These are phyloP conservation scores for Macrophya alboannulata DNA, from an alignment of 2,888 invertebrate genomes.

Conservation along the genomic window DNA sequence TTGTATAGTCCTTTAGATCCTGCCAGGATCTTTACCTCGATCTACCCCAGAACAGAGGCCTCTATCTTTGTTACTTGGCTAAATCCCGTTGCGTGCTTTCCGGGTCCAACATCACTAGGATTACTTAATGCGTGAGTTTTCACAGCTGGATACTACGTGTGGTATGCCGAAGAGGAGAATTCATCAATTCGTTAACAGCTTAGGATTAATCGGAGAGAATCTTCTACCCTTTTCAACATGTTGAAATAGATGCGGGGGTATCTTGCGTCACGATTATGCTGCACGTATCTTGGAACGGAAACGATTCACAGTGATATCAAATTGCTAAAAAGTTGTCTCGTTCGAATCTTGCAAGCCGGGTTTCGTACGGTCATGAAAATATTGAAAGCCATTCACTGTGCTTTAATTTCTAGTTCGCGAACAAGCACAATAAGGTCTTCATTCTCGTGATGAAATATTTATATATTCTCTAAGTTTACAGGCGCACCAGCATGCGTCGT, in stretches of 20 bases:
- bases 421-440: background rate
- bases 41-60: constrained; percentile 33
- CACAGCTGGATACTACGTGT: background rate
- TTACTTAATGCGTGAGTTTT: constrained; percentile 17
- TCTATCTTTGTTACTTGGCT: constrained; percentile 35
- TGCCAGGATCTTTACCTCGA: constrained; percentile 29
- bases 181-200: constrained; percentile 1
- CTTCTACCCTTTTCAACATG: too few relatives aligned
- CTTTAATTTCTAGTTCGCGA: background rate
- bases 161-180: background rate
- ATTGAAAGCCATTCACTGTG: background rate
- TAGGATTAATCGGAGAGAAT: background rate
- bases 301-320: background rate
- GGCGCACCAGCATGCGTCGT: background rate
- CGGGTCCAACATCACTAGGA: constrained; percentile 2
- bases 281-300: background rate
- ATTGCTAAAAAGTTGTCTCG: background rate
- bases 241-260: too few relatives aligned
- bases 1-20: constrained; percentile 33
- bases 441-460: background rate
- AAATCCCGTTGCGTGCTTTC: constrained; percentile 12
- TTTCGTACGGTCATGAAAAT: background rate
- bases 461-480: background rate
- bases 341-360: background rate
- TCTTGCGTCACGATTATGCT: background rate